These are phyloP conservation scores for Ellobium chinense DNA, from an alignment of 2,888 invertebrate species.

Conservation along the genomic window DNA sequence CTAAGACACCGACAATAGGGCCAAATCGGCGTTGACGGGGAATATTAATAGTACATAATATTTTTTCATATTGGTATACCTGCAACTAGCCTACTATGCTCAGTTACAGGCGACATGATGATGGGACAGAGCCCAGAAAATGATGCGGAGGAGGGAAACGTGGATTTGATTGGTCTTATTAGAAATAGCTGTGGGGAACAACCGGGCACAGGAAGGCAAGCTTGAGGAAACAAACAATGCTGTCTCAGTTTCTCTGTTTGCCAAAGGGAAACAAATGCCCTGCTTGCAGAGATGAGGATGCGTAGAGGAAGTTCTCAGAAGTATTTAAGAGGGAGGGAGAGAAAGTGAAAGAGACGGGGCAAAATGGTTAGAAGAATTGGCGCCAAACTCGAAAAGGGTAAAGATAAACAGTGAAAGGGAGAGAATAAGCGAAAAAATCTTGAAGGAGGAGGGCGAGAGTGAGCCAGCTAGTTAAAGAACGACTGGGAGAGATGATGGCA, in stretches of 20 bases:
- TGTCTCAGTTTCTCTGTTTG: conserved; percentile 28
- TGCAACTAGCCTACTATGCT: too few relatives aligned
- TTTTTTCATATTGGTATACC: too few relatives aligned
- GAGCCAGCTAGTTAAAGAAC: not conserved
- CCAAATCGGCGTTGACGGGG: too few relatives aligned
- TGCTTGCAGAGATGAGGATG: conserved; percentile 14
- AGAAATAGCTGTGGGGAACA: conserved; percentile 12
- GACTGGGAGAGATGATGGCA: not conserved
- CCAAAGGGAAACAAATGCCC: not conserved
- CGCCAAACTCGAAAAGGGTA: not conserved
- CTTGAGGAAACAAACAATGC: conserved; percentile 28
- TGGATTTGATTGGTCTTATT: not conserved
- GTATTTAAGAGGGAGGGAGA: too few relatives aligned
- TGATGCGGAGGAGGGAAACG: too few relatives aligned
- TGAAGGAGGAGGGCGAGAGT: too few relatives aligned
- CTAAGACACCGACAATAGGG: too few relatives aligned
- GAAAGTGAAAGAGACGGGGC: not conserved
- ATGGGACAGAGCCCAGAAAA: too few relatives aligned
- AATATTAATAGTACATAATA: too few relatives aligned
- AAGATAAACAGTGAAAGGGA: not conserved
- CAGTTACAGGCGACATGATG: too few relatives aligned
- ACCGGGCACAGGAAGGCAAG: conserved; percentile 5
- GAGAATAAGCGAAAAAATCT: not conserved
- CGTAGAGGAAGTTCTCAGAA: not conserved
- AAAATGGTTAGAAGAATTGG: not conserved